phyloP scores from a whole-genome alignment of 2,113 vertebrate genomes.

The Gulo gulo region DNA sequence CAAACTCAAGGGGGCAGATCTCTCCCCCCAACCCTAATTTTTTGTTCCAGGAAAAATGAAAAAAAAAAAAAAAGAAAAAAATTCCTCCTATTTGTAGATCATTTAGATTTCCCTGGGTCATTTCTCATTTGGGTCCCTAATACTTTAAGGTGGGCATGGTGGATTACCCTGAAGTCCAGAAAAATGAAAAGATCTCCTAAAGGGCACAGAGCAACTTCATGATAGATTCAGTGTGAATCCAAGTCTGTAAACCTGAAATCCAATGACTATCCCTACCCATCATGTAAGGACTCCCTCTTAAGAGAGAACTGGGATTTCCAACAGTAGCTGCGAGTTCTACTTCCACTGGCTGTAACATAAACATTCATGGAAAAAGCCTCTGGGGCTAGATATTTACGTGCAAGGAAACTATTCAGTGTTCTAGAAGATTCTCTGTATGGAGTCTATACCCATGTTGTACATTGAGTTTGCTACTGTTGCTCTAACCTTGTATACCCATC shows the following conservation, averaged over 20 bases:
- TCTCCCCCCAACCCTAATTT: neutral
- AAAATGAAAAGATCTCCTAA: neutral
- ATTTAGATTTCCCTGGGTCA: neutral
- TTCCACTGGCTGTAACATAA: neutral
- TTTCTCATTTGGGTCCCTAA: neutral
- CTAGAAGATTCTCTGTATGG: neutral
- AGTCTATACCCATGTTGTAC: neutral
- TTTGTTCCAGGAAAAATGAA: neutral
- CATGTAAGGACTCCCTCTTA: neutral
- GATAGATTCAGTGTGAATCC: neutral
- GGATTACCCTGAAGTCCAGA: neutral
- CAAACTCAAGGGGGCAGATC: neutral
- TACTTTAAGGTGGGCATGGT: neutral
- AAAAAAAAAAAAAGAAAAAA: neutral
- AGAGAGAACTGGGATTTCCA: neutral
- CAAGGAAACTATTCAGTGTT: neutral
- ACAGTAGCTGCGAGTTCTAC: neutral
- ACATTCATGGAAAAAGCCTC: neutral
- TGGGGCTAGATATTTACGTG: neutral
- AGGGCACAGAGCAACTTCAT: neutral
- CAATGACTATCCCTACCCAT: neutral
- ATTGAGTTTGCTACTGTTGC: neutral
- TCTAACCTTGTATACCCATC: neutral
- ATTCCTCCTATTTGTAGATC: neutral
- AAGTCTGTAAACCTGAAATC: neutral